Evolutionary conservation across 2,113 vertebrate genomes (phyloP), one percentile per base, ranked within the genome.

Genomic region (Ctenodactylus gundi): DNA sequence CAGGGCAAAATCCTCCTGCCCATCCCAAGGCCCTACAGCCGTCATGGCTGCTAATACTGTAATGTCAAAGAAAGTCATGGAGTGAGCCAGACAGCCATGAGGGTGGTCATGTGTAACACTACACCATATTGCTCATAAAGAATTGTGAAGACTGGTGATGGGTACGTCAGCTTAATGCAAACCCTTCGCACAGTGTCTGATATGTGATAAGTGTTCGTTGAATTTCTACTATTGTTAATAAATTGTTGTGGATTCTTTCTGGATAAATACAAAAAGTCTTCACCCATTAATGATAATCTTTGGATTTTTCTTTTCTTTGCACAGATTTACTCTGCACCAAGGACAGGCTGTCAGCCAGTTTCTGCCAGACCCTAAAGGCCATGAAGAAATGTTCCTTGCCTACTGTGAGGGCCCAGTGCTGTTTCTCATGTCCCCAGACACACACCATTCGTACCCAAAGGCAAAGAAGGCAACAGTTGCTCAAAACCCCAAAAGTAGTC

Each of bases 331-430:
- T 90, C 72, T 99, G 99, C 97, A 98, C 83, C 92, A 99, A 98
- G 93, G 99, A 99, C 98, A 99, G 98, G 5, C 98, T 99, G 91
- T 99, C 99, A 0, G 68, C 97, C 67, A 98, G 96, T 85, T 99
- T 99, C 98, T 99, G 99, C 97, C 98, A 98, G 97, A 99, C 98
- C 64, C 98, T 99, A 93, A 99, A 98, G 97, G 94, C 97, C 86
- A 96, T 99, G 96, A 99, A 98, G 55, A 99, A 99, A 94, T 99
- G 99, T 85, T 94, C 97, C 14, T 83, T 99, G 95, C 98, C 97
- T 0, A 98, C 99, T 0, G 98, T 99, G 96, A 98, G 98, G 92
- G 98, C 91, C 88, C 99, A 99, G 97, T 99, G 99, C 97, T 99
- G 99, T 96, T 90, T 98, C 97, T 99, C 99, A 0, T 99, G 99